Conservation (phyloP, 1,140 invertebrate genomes). For the Tachypleus tridentatus region DNA sequence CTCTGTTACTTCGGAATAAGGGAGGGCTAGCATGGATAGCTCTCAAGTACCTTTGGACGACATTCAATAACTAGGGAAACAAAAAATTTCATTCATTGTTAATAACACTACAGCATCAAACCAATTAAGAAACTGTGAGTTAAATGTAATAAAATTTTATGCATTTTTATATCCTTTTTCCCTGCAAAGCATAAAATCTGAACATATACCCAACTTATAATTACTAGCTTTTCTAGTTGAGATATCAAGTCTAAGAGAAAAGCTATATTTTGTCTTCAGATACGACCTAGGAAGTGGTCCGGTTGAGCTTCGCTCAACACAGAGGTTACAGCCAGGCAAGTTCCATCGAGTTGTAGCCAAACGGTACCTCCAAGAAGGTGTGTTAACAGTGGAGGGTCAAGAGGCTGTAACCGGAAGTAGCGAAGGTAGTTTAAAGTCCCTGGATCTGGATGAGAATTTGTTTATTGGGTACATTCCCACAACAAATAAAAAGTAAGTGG, state of each 20-base stretch:
- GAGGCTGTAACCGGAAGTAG: conserved; percentile 67
- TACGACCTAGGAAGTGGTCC: conserved; percentile 50
- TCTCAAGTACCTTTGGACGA: too few relatives aligned
- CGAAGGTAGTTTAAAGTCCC: conserved; percentile 59
- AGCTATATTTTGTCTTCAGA: conserved; percentile 40
- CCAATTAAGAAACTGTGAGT: too few relatives aligned
- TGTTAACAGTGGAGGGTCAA: conserved; percentile 64
- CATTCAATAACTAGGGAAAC: too few relatives aligned
- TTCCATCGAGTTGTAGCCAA: conserved; percentile 69
- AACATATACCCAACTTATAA: too few relatives aligned
- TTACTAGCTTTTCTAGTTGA: too few relatives aligned
- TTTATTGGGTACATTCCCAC: conserved; percentile 69
- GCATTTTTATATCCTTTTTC: too few relatives aligned
- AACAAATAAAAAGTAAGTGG: not conserved
- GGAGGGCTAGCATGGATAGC: too few relatives aligned
- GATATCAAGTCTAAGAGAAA: not conserved
- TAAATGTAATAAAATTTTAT: too few relatives aligned
- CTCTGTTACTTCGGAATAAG: too few relatives aligned
- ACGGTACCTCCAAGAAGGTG: conserved; percentile 68
- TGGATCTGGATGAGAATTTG: conserved; percentile 68
- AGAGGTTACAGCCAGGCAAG: conserved; percentile 56
- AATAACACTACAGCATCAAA: too few relatives aligned
- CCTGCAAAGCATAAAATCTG: too few relatives aligned
- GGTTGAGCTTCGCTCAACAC: conserved; percentile 56
- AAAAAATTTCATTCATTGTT: too few relatives aligned